Evolutionary conservation across 2,888 invertebrate genomes (phyloP), one percentile per base, ranked within the genome.

Genomic region (Machimus atricapillus): DNA sequence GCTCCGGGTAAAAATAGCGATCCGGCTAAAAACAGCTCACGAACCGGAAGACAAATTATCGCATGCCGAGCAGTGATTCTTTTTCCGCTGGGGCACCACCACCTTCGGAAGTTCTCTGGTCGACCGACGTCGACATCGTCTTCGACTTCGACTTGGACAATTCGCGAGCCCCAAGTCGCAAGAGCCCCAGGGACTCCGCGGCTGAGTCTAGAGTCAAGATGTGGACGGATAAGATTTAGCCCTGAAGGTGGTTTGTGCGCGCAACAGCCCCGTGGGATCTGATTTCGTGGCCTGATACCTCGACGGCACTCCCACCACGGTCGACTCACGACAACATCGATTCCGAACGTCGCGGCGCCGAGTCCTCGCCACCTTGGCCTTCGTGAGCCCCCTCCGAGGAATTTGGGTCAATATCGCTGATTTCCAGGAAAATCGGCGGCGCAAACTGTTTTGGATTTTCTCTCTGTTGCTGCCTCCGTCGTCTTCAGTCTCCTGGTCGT

Each of bases 391-490:
- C 66, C 43, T 14, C n/a, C 12, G n/a, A 16, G 52, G 79, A 52
- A 79, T 79, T 79, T 79, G 52, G 79, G 79, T 79, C 79, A 79
- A 79, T 79, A 79, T 79, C 79, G 79, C 79, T 27, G 56, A 79
- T 52, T 79, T 79, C 46, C 79, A 79, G 46, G 79, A 79, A 79
- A 79, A 46, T 79, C 46, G 52, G 52, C 66, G 52, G 79, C 66
- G 66, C 19, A 12, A 27, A 12, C 66, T 66, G 66, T 79, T n/a
- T n/a, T 79, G 56, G 52, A 43, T 78, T 23, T 52, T 52, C 66
- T 66, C 23, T 23, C 27, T 66, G 23, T 66, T 52, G 52, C 23
- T 23, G n/a, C 12, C 14, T 4, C 12, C 43, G 43, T 0, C 56
- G 56, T 43, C 52, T 79, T 79, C 52, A n/a, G n/a, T 1, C 23